A percentile compares a stretch with the other conserved stretches of the same genome.
Conservation (phyloP, 2,113 vertebrate species). For the Mus musculus region DNA sequence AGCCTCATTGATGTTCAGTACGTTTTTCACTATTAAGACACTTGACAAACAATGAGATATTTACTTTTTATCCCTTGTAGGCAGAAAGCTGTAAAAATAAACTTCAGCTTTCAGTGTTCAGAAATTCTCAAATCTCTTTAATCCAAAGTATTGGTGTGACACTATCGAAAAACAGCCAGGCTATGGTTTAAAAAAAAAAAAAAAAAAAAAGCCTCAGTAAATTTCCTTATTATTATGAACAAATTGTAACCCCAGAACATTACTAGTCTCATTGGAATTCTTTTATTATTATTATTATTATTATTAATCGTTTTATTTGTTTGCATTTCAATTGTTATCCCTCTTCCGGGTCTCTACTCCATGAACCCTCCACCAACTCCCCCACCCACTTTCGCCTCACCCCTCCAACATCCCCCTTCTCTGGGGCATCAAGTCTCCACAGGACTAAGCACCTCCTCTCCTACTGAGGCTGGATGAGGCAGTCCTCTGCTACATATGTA, state of each 20-base stretch:
- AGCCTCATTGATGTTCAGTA: not conserved
- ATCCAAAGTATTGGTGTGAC: not conserved
- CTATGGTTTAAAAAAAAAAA: not conserved
- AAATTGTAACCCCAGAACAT: not conserved
- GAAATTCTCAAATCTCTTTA: not conserved
- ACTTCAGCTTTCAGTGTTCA: not conserved
- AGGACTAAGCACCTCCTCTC: too few species aligned
- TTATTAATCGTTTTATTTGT: too few species aligned
- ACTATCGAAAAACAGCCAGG: not conserved
- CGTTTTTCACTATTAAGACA: conserved; percentile 25
- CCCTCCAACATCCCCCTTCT: too few species aligned
- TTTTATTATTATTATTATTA: too few species aligned
- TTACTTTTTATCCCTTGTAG: not conserved
- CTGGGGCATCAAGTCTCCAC: too few species aligned
- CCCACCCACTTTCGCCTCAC: too few species aligned
- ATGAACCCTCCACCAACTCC: too few species aligned
- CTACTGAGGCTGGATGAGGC: too few species aligned
- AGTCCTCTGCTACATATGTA: too few species aligned
- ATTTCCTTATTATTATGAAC: not conserved
- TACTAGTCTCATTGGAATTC: not conserved
- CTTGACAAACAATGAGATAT: not conserved
- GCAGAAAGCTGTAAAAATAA: not conserved
- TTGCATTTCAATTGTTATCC: too few species aligned
- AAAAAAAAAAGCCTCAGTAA: not conserved
- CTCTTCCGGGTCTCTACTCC: too few species aligned